Percentiles rank a stretch among this genome's conserved stretches.
Evolutionary conservation across 30 jellyfish, hydroid and myxozoan genomes (phyloP).

Genomic region (Hydractinia symbiolongicarpus): DNA sequence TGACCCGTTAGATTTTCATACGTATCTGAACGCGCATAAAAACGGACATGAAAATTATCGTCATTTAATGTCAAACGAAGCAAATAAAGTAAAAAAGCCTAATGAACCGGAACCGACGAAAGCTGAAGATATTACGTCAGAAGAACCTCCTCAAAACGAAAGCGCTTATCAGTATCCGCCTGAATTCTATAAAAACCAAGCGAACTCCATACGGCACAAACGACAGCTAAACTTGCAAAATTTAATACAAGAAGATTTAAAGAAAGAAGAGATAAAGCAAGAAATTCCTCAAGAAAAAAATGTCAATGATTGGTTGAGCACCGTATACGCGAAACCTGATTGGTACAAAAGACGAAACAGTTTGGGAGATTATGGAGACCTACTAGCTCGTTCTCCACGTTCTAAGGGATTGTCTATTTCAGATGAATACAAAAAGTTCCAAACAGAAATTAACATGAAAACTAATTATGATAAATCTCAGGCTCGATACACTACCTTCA

Average conservation of each 20-base stretch:
- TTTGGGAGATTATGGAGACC: neutral
- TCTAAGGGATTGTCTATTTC: slow-evolving; percentile 10
- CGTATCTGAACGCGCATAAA: no score
- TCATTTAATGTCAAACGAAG: neutral
- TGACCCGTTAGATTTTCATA: neutral
- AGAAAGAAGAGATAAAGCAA: neutral
- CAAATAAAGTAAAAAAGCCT: neutral
- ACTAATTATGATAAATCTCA: neutral
- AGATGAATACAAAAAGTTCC: slow-evolving; percentile 4
- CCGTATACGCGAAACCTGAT: neutral
- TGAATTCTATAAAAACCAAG: neutral
- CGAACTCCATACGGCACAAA: neutral
- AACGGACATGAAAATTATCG: no score
- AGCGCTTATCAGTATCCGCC: no score
- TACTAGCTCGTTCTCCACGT: neutral
- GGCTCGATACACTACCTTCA: neutral
- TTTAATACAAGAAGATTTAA: neutral
- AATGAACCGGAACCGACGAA: neutral
- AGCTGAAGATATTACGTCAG: neutral
- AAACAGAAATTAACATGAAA: neutral
- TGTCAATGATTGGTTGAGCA: neutral
- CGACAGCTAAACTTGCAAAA: neutral
- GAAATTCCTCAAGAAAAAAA: neutral
- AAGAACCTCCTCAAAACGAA: no score
- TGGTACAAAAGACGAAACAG: no score